Evolutionary conservation across 1,140 invertebrate species (phyloP), one percentile per base, ranked within the genome.

Genomic region (Oreohelix idahoensis): DNA sequence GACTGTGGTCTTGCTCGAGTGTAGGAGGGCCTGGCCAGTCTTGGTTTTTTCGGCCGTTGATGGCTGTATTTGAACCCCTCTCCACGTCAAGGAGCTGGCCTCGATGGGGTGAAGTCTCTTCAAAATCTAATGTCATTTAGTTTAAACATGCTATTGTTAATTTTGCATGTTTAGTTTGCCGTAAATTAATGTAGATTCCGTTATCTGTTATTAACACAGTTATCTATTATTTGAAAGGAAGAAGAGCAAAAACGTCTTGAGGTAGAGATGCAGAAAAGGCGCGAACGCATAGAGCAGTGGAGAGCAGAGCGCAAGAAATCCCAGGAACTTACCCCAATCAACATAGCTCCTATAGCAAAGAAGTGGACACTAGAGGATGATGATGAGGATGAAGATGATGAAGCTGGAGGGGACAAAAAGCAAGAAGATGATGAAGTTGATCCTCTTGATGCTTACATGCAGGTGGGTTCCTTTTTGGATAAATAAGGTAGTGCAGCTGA

Each of bases 401-500:
- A 66, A 66, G 86, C 83, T 8, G 83, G 85, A 15, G 85, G 85
- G 53, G 86, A 86, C 17, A 84, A 84, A 10, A 86, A 84, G 45
- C 86, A 87, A 10, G 90, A 91, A 80, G 93, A 93, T 70, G 93
- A 97, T 84, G 97, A 98, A 92, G 95, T 98, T 73, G 98, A 99
- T 94, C 97, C 98, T 23, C 93, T 99, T 11, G 98, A 99, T 95
- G 98, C 97, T 13, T 99, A 96, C 90, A 99, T 99, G 98, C 95
- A 96, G 91, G 97, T 94, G 94, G 86, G 82, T n/a, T 81, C 10
- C 70, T 75, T 58, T 11, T 58, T 58, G 51, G 5, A 45, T 45
- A 45, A 45, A 15, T 70, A 45, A 63, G 20, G 15, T 8, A 45
- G 15, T 45, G 42, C 42, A 45, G 42, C 42, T 45, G 42, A 45